phyloP scores from a whole-genome alignment of 2,888 invertebrate species.

The Candidula unifasciata region DNA sequence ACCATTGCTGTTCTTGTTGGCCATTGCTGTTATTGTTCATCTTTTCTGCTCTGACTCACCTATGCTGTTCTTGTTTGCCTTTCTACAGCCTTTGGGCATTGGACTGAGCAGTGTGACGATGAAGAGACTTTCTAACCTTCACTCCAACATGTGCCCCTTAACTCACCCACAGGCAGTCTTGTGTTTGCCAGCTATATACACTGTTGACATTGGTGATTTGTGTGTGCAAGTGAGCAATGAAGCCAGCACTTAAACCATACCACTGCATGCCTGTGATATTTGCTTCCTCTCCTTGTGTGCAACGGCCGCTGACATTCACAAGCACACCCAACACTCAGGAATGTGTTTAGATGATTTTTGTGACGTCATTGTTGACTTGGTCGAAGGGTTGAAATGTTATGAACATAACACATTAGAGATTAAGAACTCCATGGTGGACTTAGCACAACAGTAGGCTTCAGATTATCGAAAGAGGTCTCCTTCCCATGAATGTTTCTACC shows the following conservation, averaged over 20 bases:
- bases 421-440: too few relatives aligned
- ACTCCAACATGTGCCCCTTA: background rate
- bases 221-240: background rate
- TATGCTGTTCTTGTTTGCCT: constrained; percentile 12
- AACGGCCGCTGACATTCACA: too few relatives aligned
- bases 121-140: constrained; percentile 73
- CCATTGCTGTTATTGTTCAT: background rate
- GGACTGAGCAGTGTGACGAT: constrained; percentile 90
- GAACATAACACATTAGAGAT: too few relatives aligned
- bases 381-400: too few relatives aligned
- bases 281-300: background rate
- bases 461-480: too few relatives aligned
- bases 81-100: constrained; percentile 89
- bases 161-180: background rate
- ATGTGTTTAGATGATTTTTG: background rate
- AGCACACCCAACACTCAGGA: background rate
- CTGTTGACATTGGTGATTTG: background rate
- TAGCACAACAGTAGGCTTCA: too few relatives aligned
- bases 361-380: too few relatives aligned
- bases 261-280: background rate
- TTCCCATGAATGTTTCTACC: too few relatives aligned
- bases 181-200: background rate
- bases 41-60: background rate
- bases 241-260: background rate
- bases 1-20: too few relatives aligned